Evolutionary conservation across 2,113 vertebrate species (phyloP), one percentile per base, ranked within the genome.

Genomic region (Sturnus vulgaris): DNA sequence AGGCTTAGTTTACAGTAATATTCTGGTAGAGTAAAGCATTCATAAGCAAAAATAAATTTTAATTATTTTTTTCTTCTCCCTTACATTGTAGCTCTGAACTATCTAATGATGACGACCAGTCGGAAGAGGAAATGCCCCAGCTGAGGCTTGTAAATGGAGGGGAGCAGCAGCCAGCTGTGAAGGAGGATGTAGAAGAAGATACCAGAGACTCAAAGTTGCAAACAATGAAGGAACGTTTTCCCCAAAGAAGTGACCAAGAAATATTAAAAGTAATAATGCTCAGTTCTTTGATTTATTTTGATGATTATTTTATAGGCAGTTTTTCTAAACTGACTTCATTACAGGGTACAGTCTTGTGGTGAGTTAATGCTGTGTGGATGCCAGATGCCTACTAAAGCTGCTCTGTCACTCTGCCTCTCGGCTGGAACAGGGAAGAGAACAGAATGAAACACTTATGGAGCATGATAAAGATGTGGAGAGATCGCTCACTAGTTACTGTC

Each of bases 141-240:
- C 5, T 86, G 64, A 8, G 79, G 10, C 33, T 39, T 39, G 80
- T 78, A 63, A 97, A 96, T 57, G 87, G 90, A 76, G 68, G 83
- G 50, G 27, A 77, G 55, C 80, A 91, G 50, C 78, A 80, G 1
- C 42, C 73, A 60, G 24, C 53, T 80, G 22, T 57, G 39, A 68
- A 85, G 50, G 42, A 90, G 3, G 16, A 5, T 21, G 94, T 84
- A 21, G 90, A 98, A 15, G 92, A 95, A 15, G 97, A 98, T 17
- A 49, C 95, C 61, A 97, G 97, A 86, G 97, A 98, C 8, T 97
- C 98, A 33, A 99, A 98, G 94, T 84, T 98, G 40, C 93, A 90
- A 88, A 98, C 95, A 56, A 90, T 99, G 65, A 95, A 98, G 84
- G 98, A 99, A 72, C 97, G 98, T 75, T 99, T 99, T 82, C 99